These are phyloP conservation scores for Lasioglossum pauxillum DNA, from an alignment of 2,888 invertebrate genomes.

Conservation along the genomic window DNA sequence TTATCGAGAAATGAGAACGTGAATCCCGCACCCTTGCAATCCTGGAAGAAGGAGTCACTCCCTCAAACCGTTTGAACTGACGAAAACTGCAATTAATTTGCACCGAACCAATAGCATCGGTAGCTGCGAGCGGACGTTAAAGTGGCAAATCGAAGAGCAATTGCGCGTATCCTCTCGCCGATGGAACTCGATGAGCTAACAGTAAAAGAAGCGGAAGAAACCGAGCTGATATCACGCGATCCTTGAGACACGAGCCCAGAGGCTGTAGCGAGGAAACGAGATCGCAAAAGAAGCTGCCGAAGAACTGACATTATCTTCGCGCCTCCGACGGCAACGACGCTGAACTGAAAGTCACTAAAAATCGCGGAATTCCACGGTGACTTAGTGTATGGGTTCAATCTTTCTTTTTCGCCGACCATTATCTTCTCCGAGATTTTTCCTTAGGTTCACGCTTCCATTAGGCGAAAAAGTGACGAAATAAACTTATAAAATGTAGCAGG, in stretches of 20 bases:
- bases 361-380: background rate
- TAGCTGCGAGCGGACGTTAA: background rate
- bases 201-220: constrained; percentile 8
- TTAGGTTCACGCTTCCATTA: background rate
- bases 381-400: background rate
- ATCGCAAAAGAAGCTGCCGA: background rate
- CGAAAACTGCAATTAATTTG: background rate
- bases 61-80: no score
- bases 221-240: background rate
- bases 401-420: background rate
- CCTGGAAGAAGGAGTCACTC: no score
- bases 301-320: background rate
- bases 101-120: background rate
- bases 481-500: background rate
- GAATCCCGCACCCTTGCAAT: no score
- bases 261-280: background rate
- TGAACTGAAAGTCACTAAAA: background rate
- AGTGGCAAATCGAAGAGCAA: background rate
- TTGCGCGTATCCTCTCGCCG: background rate
- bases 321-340: background rate
- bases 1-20: no score
- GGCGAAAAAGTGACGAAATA: background rate
- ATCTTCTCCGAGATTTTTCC: no score
- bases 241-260: background rate
- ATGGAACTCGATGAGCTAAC: background rate